Evolutionary conservation across 2,888 invertebrate species (phyloP).

Genomic region (Furcula furcula): DNA sequence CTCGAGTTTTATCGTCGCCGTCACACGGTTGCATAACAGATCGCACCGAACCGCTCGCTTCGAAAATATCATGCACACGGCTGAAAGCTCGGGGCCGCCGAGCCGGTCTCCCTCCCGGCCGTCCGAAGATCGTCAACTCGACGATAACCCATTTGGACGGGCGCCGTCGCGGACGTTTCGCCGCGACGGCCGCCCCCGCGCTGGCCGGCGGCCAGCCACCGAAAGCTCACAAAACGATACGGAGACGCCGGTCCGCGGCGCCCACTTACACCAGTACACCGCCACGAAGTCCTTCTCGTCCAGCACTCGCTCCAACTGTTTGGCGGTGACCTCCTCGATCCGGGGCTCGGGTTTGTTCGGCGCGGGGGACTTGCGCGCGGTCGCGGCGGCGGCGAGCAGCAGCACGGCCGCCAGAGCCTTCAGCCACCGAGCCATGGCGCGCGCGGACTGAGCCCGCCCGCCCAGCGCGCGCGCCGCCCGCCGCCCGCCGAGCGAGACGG

Average conservation of each 20-base stretch:
- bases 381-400: slow-evolving; percentile 78
- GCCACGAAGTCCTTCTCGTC: slow-evolving; percentile 96
- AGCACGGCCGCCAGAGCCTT: slow-evolving; percentile 74
- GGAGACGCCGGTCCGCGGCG: slow-evolving; percentile 44
- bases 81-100: slow-evolving; percentile 30
- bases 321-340: slow-evolving; percentile 96
- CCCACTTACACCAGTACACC: slow-evolving; percentile 97
- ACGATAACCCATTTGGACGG: slow-evolving; percentile 70
- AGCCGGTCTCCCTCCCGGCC: slow-evolving; percentile 47
- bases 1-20: slow-evolving; percentile 79
- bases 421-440: slow-evolving; percentile 80
- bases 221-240: slow-evolving; percentile 47
- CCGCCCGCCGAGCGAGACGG: slow-evolving; percentile 30
- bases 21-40: slow-evolving; percentile 69
- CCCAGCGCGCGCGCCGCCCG: slow-evolving; percentile 51
- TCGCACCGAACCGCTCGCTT: slow-evolving; percentile 53
- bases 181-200: slow-evolving; percentile 51
- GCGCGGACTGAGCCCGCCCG: slow-evolving; percentile 71
- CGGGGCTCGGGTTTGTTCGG: slow-evolving; percentile 84
- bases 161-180: slow-evolving; percentile 65
- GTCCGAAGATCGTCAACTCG: slow-evolving; percentile 72
- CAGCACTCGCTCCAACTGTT: slow-evolving; percentile 94
- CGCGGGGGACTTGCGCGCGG: slow-evolving; percentile 67
- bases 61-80: slow-evolving; percentile 61
- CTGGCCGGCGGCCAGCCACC: slow-evolving; percentile 54